Evolutionary conservation across 2,888 invertebrate species (phyloP), one percentile per base, ranked within the genome.

Genomic region (Dermolepida albohirtum): DNA sequence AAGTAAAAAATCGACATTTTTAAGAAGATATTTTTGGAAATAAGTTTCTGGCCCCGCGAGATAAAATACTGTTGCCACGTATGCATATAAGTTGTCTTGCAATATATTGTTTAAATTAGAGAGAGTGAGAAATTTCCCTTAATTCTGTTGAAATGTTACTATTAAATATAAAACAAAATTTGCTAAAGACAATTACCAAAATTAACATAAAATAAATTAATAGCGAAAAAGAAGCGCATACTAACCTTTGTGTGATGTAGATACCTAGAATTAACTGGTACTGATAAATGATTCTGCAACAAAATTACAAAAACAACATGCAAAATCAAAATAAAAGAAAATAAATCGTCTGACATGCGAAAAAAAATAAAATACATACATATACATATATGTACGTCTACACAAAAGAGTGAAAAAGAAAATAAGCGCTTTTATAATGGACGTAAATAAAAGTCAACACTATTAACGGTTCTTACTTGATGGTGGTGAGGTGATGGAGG

Each of bases 251-350:
- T 89, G 85, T 89, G 90, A 87, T 90, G 91, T 82, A 90, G 91
- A 86, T 89, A 92, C 89, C 91, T 92, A 90, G 89, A 89, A 89
- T 90, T 90, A 89, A 90, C 89, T 87, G 92, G 92, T 88, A 92
- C 92, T 89, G 91, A 91, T 89, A 92, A 92, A 89, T 91, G 92
- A 88, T 90, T 92, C 92, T 92, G 92, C 87, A 92, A 92, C 90
- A 91, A 84, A 74, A 70, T 67, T 44, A 69, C 68, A 68, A 69
- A 72, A 72, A 69, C 67, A 68, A 64, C 69, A 71, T 71, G 66
- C 63, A 73, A 72, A 76, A 75, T 70, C 66, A 71, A 64, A 73
- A 74, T 67, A 66, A 71, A 70, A 66, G 43, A 71, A 73, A 70
- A 64, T 67, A 69, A 64, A 67, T 70, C 52, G 70, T 70, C 22